These are phyloP conservation scores for Microtus montanus DNA, from an alignment of 2,113 vertebrate genomes.

Conservation along the genomic window DNA sequence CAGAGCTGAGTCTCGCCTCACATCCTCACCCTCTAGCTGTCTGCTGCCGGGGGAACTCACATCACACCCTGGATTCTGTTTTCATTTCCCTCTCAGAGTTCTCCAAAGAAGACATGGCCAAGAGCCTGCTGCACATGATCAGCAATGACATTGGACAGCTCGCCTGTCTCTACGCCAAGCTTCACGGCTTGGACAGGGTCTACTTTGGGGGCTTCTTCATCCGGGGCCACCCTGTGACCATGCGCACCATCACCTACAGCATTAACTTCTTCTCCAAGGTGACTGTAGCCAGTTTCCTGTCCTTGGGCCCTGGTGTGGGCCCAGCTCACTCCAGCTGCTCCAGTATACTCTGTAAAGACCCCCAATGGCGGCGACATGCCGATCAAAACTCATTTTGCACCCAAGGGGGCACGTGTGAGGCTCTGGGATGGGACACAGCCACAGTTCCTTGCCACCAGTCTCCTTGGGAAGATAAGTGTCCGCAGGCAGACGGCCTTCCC, in stretches of 20 bases:
- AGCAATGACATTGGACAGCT: constrained; percentile 99
- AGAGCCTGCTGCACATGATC: constrained; percentile 99
- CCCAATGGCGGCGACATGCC: fast-evolving
- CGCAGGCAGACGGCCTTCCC: fast-evolving
- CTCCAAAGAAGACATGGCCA: constrained; percentile 98
- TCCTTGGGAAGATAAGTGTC: background rate
- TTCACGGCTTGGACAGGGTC: constrained; percentile 92
- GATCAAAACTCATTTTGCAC: background rate
- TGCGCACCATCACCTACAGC: constrained; percentile 99
- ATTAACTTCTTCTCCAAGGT: constrained; percentile 99
- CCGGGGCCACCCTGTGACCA: constrained; percentile 96
- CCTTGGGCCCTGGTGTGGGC: fast-evolving
- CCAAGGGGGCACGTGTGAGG: fast-evolving
- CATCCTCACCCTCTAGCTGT: too few relatives aligned
- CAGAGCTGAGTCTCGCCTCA: background rate
- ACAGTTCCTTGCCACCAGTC: background rate
- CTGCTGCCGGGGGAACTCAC: background rate
- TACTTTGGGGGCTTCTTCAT: constrained; percentile 99
- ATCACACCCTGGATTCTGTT: background rate
- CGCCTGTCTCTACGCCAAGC: constrained; percentile 95
- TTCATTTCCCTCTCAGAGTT: constrained; percentile 87
- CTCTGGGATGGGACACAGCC: background rate
- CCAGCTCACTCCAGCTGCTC: fast-evolving
- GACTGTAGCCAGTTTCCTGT: background rate
- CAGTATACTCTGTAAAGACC: fast-evolving